These are phyloP conservation scores for Gobiocypris rarus DNA, from an alignment of 2,113 vertebrate species.

Conservation along the genomic window DNA sequence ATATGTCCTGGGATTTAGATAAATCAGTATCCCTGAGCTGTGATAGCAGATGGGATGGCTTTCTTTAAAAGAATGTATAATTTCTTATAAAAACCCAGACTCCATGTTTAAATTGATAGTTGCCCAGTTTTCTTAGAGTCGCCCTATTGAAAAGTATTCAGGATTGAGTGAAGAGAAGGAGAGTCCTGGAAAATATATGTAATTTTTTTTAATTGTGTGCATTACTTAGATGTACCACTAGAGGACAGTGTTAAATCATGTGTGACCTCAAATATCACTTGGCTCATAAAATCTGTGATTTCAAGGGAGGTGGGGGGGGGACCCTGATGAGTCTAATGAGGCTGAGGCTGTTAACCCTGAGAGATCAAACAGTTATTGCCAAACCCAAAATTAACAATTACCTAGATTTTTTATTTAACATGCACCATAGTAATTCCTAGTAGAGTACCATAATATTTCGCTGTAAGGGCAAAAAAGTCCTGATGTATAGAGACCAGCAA, in stretches of 20 bases:
- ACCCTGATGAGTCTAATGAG: too few relatives aligned
- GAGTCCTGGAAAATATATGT: too few relatives aligned
- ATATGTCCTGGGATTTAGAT: too few relatives aligned
- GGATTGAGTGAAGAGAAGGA: too few relatives aligned
- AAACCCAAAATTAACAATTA: not conserved
- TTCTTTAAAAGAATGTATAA: not conserved
- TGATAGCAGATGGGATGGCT: not conserved
- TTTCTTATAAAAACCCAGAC: not conserved
- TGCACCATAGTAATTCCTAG: too few relatives aligned
- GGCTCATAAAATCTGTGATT: not conserved
- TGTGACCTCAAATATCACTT: not conserved
- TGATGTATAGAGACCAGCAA: too few relatives aligned
- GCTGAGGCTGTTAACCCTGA: too few relatives aligned
- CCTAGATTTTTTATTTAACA: too few relatives aligned
- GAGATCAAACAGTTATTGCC: not conserved
- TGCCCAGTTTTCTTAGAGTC: too few relatives aligned
- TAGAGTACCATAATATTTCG: too few relatives aligned
- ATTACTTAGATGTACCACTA: not conserved
- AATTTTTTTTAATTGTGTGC: too few relatives aligned
- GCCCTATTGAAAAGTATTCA: not conserved
- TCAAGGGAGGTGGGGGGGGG: not conserved
- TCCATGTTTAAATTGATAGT: not conserved
- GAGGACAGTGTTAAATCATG: not conserved
- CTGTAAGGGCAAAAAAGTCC: not conserved
- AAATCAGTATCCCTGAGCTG: too few relatives aligned